Percentiles rank a stretch among this genome's conserved stretches.
Conservation (phyloP, 2,888 invertebrate species). For the Drosophila greeni region DNA sequence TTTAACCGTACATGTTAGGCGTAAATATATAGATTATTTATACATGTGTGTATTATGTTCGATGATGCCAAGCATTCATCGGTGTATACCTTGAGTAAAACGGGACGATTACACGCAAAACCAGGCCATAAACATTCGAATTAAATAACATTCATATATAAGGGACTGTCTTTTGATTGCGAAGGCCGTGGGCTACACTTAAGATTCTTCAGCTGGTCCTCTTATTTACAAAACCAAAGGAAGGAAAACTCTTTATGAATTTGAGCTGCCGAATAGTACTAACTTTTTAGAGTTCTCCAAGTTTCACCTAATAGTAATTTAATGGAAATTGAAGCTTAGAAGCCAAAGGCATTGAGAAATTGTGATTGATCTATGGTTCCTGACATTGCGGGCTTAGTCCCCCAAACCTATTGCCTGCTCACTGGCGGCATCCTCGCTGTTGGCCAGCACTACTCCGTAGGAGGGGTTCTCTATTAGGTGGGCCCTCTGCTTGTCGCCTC, state of each 20-base stretch:
- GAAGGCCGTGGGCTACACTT: not conserved
- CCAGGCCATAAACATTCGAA: constrained; percentile 67
- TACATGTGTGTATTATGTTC: constrained; percentile 47
- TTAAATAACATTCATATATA: constrained; percentile 51
- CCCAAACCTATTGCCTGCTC: constrained; percentile 52
- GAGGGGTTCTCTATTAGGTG: constrained; percentile 75
- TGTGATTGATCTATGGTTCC: not conserved
- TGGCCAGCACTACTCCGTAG: constrained; percentile 67
- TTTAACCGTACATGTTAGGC: constrained; percentile 37
- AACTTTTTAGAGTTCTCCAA: not conserved
- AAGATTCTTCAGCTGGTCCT: not conserved
- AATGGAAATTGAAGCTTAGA: not conserved
- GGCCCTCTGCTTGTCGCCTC: constrained; percentile 63
- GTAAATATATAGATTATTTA: constrained; percentile 51
- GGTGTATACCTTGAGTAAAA: constrained; percentile 22
- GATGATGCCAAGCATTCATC: constrained; percentile 64
- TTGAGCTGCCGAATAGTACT: constrained; percentile 8
- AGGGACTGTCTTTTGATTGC: not conserved
- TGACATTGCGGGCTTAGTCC: constrained; percentile 34
- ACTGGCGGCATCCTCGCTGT: constrained; percentile 46
- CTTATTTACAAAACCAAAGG: not conserved
- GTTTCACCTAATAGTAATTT: not conserved
- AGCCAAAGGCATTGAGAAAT: not conserved
- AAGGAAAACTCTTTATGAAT: constrained; percentile 4
- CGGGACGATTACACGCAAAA: constrained; percentile 38